Conservation (phyloP, 2,888 invertebrate species). For the Melanostoma mellinum region DNA sequence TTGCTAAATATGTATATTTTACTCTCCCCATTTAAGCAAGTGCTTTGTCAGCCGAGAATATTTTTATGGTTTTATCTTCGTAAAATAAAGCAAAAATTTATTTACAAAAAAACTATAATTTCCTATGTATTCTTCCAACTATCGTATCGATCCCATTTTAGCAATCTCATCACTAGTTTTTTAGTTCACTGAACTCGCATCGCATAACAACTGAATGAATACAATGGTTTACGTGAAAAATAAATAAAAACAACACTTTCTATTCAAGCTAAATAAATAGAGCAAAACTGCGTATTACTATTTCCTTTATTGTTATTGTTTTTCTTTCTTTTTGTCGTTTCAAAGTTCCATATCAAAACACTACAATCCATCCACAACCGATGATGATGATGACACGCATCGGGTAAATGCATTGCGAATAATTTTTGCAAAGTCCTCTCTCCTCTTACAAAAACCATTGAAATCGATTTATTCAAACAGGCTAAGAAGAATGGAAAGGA, state of each 20-base stretch:
- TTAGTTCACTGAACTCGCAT: slow-evolving; percentile 59
- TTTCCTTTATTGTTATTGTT: slow-evolving; percentile 12
- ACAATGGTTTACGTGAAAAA: slow-evolving; percentile 54
- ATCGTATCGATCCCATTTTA: not conserved
- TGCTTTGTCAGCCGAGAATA: too few species aligned
- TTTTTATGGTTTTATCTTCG: slow-evolving; percentile 1
- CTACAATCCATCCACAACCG: not conserved
- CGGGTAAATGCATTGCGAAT: slow-evolving; percentile 11
- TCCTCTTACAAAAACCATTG: slow-evolving; percentile 10
- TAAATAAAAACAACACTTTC: slow-evolving; percentile 61
- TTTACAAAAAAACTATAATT: not conserved
- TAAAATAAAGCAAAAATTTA: slow-evolving; percentile 14
- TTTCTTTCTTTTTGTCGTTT: slow-evolving; percentile 31
- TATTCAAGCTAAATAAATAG: slow-evolving; percentile 57
- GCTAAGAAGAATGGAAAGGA: not conserved
- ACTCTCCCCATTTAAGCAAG: too few species aligned
- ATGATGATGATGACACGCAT: slow-evolving; percentile 1
- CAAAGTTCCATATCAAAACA: slow-evolving; percentile 35
- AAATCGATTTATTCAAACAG: slow-evolving; percentile 13
- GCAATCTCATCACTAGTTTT: slow-evolving; percentile 52
- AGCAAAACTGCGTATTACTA: slow-evolving; percentile 47
- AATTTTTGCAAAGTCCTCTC: not conserved
- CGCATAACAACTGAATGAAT: slow-evolving; percentile 51
- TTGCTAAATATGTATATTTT: slow-evolving; percentile 4
- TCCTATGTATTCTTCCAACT: not conserved